phyloP scores from a whole-genome alignment of 2,888 invertebrate species.

The Cactoblastis cactorum region DNA sequence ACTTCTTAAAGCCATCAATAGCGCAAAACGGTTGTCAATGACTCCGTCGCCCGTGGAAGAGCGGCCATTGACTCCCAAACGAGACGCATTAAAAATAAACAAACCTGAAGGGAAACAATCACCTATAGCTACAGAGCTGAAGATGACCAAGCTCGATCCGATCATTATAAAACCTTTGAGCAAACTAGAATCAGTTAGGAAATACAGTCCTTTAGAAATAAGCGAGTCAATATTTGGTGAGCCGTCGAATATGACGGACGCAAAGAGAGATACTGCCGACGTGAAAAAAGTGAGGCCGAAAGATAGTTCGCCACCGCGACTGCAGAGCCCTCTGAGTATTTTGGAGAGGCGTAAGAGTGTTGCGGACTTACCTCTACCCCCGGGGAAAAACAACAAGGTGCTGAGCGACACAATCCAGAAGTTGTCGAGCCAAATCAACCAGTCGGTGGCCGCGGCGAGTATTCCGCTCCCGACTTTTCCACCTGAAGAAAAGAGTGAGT shows the following conservation, averaged over 20 bases:
- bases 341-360: conserved; percentile 66
- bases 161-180: conserved; percentile 36
- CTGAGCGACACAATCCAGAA: conserved; percentile 82
- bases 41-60: conserved; percentile 62
- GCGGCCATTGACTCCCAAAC: conserved; percentile 51
- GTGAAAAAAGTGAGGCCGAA: conserved; percentile 58
- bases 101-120: conserved; percentile 42
- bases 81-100: conserved; percentile 39
- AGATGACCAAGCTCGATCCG: conserved; percentile 34
- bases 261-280: conserved; percentile 52
- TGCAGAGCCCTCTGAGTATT: conserved; percentile 61
- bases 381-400: conserved; percentile 79
- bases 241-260: conserved; percentile 54
- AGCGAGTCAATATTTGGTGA: conserved; percentile 63
- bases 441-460: conserved; percentile 47
- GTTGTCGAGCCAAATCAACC: conserved; percentile 75
- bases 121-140: conserved; percentile 42
- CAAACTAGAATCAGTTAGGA: conserved; percentile 48
- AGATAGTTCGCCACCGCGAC: conserved; percentile 50
- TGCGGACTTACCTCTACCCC: conserved; percentile 57
- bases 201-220: conserved; percentile 41
- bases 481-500: conserved; percentile 61
- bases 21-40: conserved; percentile 74
- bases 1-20: conserved; percentile 80
- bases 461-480: conserved; percentile 57